Base-by-base conservation (phyloP, 2,797 vertebrate species). In the Esox masquinongy region DNA sequence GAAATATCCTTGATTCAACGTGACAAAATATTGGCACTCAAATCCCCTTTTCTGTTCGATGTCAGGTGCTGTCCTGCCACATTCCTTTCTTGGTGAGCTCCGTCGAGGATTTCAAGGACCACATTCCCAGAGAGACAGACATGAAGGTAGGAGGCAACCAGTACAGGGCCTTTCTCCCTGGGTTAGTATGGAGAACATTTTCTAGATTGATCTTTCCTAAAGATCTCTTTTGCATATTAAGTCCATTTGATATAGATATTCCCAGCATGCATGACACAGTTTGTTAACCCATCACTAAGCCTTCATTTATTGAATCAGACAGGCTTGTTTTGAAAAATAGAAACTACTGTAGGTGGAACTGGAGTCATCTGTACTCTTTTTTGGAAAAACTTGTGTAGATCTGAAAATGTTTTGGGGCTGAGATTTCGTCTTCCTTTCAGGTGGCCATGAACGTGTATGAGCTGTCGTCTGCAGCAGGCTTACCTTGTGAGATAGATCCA, bases 381-480 rank as follows among this genome's bases (percentile, higher is more conserved):
- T 56, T 56, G 51, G 51, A 53, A 53, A 53, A 1, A n/a, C 51
- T 19, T 53, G 17, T 53, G 7, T 2, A 53, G 51, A 53, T n/a
- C 53, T 56, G 19, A 22, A 39, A 39, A 0, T 56, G 53, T 56
- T 56, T 53, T 53, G 19, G n/a, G 19, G 9, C 53, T 56, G n/a
- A 19, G 17, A 56, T 56, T 66, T 29, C 24, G 5, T 67, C 17
- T 36, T 67, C n/a, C 53, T 56, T 19, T 56, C 80, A 99, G 97
- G 98, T 99, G 94, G 98, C 97, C 81, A 99, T 99, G 98, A 99
- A 99, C 70, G 98, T 99, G 64, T 99, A 99, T 69, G 98, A 99
- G 86, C 93, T 99, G 79, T 99, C 97, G 3, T 99, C 98, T 22
- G 98, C 98, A 12, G 97, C 98, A 70, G 97, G 98, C 47, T 86